These are phyloP conservation scores for Pemphigus obesinymphae DNA, from an alignment of 1,140 invertebrate genomes.

Conservation along the genomic window DNA sequence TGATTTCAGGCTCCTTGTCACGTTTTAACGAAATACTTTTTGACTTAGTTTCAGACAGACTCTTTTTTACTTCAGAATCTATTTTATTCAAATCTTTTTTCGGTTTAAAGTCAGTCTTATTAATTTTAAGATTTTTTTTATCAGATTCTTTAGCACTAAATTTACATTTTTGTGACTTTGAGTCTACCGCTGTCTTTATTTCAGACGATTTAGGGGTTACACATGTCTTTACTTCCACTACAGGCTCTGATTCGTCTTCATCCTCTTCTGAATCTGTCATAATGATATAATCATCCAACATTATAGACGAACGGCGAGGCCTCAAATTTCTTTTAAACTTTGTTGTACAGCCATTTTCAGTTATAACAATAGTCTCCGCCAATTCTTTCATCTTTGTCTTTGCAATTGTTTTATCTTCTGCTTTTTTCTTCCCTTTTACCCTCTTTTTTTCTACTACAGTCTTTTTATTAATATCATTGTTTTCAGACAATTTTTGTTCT, in stretches of 20 bases:
- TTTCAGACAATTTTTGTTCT: slow-evolving; percentile 42
- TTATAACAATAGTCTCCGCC: neutral
- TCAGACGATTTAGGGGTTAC: neutral
- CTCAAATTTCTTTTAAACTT: slow-evolving; percentile 25
- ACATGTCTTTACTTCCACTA: neutral
- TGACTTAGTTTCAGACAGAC: slow-evolving; percentile 22
- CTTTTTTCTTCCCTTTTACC: slow-evolving; percentile 9
- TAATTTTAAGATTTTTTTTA: slow-evolving; percentile 37
- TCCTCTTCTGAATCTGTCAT: slow-evolving; percentile 36
- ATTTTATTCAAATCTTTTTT: slow-evolving; percentile 40
- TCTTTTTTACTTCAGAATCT: slow-evolving; percentile 18
- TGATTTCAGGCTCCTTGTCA: slow-evolving; percentile 39
- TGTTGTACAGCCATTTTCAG: neutral
- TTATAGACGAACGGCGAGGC: slow-evolving; percentile 23
- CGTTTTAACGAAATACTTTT: slow-evolving; percentile 15
- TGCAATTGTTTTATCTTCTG: neutral
- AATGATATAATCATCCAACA: slow-evolving; percentile 32
- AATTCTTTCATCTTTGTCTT: slow-evolving; percentile 14
- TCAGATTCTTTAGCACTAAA: neutral
- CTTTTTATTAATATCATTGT: slow-evolving; percentile 36
- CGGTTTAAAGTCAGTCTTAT: slow-evolving; percentile 32
- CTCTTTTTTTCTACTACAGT: neutral
- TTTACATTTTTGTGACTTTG: neutral
- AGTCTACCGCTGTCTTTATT: neutral
- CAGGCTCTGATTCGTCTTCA: neutral